Percentiles rank a stretch among this genome's conserved stretches.
phyloP scores from a whole-genome alignment of 2,113 vertebrate species.

The Phalacrocorax aristotelis region DNA sequence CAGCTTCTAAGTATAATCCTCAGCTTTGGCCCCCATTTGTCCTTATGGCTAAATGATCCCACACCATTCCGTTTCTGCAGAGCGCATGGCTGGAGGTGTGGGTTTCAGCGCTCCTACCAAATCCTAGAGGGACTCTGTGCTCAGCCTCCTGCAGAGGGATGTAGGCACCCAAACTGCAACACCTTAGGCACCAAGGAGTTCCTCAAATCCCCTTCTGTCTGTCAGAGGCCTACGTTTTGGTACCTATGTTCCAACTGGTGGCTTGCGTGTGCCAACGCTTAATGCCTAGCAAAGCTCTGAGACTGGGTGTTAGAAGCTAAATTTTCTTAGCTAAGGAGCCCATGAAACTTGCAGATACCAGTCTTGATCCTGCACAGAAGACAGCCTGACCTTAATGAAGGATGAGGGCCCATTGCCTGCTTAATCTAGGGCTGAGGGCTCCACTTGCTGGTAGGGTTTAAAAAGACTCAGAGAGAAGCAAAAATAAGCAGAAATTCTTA shows the following conservation, averaged over 20 bases:
- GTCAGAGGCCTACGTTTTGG: not conserved
- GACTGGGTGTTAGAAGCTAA: not conserved
- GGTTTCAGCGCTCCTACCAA: rapidly evolving
- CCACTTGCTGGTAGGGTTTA: not conserved
- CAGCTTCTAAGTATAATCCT: not conserved
- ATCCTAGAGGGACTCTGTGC: too few species aligned
- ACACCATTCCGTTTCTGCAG: rapidly evolving
- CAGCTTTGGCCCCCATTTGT: not conserved
- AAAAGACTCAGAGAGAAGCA: not conserved
- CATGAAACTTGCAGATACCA: not conserved
- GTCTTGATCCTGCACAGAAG: not conserved
- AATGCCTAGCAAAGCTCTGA: not conserved
- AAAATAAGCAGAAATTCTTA: not conserved
- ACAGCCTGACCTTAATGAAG: not conserved
- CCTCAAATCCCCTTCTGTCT: not conserved
- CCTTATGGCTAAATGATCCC: not conserved
- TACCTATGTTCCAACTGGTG: not conserved
- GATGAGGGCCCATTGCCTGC: rapidly evolving
- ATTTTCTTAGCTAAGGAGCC: not conserved
- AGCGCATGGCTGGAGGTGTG: rapidly evolving
- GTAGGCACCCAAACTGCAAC: not conserved
- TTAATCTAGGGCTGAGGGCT: not conserved
- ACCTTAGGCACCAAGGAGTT: not conserved
- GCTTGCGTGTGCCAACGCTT: rapidly evolving
- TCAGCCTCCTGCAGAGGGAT: rapidly evolving